phyloP scores from a whole-genome alignment of 2,888 invertebrate species.

The Harpagoxenus sublaevis region DNA sequence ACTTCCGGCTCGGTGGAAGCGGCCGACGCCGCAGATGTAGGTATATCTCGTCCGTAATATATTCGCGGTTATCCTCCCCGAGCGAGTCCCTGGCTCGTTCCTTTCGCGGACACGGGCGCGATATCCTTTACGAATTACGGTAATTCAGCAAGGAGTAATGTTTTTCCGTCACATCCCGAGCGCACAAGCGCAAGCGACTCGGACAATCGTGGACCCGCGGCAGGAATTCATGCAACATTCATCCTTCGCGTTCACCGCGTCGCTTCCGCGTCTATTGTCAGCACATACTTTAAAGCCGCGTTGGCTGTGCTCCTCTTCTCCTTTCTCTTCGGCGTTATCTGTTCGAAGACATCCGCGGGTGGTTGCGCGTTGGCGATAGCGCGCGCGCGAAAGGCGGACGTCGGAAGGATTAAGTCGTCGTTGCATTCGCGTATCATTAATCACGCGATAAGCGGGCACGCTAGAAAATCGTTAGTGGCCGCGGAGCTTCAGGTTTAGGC shows the following conservation, averaged over 20 bases:
- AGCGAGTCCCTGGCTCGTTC: constrained; percentile 57
- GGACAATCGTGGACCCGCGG: constrained; percentile 69
- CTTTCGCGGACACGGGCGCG: constrained; percentile 53
- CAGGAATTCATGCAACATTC: constrained; percentile 75
- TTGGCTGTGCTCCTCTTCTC: neutral
- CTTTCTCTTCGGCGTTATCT: constrained; percentile 30
- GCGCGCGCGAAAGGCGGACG: constrained; percentile 50
- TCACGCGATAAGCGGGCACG: constrained; percentile 75
- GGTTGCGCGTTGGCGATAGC: constrained; percentile 50
- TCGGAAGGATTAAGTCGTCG: constrained; percentile 81
- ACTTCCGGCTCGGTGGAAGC: constrained; percentile 56
- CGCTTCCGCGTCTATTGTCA: constrained; percentile 77
- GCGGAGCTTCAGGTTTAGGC: constrained; percentile 55
- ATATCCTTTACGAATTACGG: constrained; percentile 71
- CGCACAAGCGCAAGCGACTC: constrained; percentile 56
- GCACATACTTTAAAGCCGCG: constrained; percentile 60
- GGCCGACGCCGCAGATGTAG: constrained; percentile 4
- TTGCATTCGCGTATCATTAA: constrained; percentile 77
- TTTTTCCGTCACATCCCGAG: constrained; percentile 74
- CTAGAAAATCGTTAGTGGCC: constrained; percentile 74
- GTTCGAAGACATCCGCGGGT: constrained; percentile 54
- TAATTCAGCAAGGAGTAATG: constrained; percentile 74
- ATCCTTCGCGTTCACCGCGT: constrained; percentile 62
- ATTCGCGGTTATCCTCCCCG: constrained; percentile 51
- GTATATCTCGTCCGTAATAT: constrained; percentile 48